Base-by-base conservation (phyloP, 2,888 invertebrate genomes). In the Mythimna pallens region DNA sequence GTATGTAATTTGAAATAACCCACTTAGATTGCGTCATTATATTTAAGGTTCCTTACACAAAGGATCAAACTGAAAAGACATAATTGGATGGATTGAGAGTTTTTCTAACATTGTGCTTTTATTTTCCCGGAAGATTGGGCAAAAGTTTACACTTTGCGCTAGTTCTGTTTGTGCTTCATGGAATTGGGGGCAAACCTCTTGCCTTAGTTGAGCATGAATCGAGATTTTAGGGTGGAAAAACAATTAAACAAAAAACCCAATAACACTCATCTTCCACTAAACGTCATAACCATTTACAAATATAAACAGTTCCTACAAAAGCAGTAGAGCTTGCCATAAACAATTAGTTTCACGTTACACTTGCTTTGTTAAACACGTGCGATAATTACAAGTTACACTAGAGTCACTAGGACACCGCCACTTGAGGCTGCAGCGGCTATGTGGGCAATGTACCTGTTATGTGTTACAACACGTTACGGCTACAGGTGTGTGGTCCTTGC, bases 281-380 rank as follows among this genome's bases (percentile, higher is more conserved):
- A 25, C 22, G 8, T 7, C 25, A 57, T 30, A 25, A 40, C 8
- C 12, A 52, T 43, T 75, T 34, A 50, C 25, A 52, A 43, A 52
- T 30, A 30, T 30, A 75, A 57, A 68, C 55, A 70, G 20, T 50
- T 58, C 54, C 58, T 54, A 63, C 47, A 76, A 77, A 78, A n/a
- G 78, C 81, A 83, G 74, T 66, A 67, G 69, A 73, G 80, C 76
- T 76, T 69, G 47, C 58, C 76, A 62, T 57, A n/a, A 72, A 76
- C 71, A 77, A 73, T 75, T 84, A 78, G 78, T 83, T 86, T 87
- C 87, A 87, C 88, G 87, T 87, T 88, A 85, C 86, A 82, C 70
- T 88, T 83, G 73, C 78, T 67, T 71, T 79, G 78, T 78, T 86
- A 84, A 86, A 77, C 80, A 81, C 81, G 66, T 78, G 66, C 71